Evolutionary conservation across 2,113 vertebrate species (phyloP), one percentile per base, ranked within the genome.

Genomic region (Indri indri): DNA sequence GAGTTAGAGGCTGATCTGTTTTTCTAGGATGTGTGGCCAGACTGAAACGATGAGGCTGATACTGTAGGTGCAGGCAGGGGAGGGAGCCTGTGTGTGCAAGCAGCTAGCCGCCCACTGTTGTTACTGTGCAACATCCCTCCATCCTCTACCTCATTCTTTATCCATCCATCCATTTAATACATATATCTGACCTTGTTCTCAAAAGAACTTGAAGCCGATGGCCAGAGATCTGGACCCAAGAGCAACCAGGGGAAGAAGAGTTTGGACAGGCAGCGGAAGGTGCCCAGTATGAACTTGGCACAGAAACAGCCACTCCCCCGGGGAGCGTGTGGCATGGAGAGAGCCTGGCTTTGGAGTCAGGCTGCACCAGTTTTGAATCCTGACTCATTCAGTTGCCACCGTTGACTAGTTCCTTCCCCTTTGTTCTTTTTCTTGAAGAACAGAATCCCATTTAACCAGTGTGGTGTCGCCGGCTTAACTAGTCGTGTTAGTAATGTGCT

Each of bases 81-180:
- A 3, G 25, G 37, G 27, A 30, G 27, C 20, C 61, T 30, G 2
- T 37, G 9, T 2, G 4, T 2, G 22, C 1, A 45, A 3, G 7
- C 5, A 23, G 37, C 57, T 16, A 1, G 16, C 17, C 18, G 6
- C 4, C 45, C n/a, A 1, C 23, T 0, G 0, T 6, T 20, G 37
- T 80, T 18, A 7, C 6, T 22, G 25, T 37, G 32, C 27, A 0
- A 16, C 59, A 22, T 2, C 8, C 10, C 23, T 37, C 82, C 12
- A 0, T 13, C 27, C 10, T 1, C 52, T 42, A 40, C 9, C 61
- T 47, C 3, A 68, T 20, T 47, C 12, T 50, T 47, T n/a, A 2
- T 4, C 54, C 57, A 45, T 1, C 54, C 37, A 18, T 16, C 59
- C 20, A 2, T 20, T 50, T 63, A 34, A 13, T 52, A 40, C 16